Conservation (phyloP, 2,113 vertebrate genomes). For the Gallinago undulata region DNA sequence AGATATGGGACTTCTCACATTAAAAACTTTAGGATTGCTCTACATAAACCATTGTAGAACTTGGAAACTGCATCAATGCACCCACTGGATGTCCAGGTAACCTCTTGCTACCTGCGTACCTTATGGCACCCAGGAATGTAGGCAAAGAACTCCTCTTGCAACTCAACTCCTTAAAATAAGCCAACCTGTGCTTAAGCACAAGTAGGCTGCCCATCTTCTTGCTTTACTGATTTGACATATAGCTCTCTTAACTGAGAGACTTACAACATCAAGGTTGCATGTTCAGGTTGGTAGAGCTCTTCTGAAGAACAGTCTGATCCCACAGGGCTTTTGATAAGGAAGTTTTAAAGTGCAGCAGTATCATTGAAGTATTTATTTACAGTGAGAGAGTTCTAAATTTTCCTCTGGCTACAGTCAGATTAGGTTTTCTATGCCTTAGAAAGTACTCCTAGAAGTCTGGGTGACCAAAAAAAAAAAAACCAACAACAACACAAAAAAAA, state of each 20-base stretch:
- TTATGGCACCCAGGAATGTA: neutral
- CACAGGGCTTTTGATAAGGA: neutral
- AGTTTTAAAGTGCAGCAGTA: neutral
- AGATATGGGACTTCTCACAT: neutral
- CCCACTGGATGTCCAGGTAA: neutral
- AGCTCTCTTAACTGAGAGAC: neutral
- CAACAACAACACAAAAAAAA: neutral
- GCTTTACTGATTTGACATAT: neutral
- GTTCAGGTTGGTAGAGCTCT: neutral
- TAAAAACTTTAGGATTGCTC: neutral
- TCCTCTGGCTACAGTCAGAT: neutral
- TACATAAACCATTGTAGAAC: neutral
- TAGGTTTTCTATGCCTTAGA: neutral
- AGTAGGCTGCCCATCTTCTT: neutral
- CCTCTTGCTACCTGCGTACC: neutral
- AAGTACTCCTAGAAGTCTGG: neutral
- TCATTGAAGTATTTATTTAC: neutral
- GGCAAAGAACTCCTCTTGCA: neutral
- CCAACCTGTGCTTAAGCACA: neutral
- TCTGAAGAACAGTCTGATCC: neutral
- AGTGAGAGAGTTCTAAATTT: neutral
- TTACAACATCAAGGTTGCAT: rapidly evolving
- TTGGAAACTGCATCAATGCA: neutral
- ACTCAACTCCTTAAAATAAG: neutral
- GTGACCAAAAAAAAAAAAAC: neutral